Conservation (phyloP, 2,888 invertebrate species). For the Agrochola lota region DNA sequence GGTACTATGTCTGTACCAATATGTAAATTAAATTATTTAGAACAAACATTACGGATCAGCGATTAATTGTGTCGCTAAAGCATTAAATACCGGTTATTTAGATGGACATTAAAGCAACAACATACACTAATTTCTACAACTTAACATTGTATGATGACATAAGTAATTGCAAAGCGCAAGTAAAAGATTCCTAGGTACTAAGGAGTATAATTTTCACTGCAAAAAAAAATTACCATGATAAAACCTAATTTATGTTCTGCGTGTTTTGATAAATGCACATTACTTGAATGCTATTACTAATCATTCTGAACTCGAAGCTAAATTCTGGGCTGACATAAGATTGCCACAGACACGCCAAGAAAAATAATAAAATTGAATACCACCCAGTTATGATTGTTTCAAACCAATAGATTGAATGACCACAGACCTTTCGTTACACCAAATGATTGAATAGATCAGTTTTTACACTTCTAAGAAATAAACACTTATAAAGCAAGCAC, state of each 20-base stretch:
- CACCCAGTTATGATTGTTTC: slow-evolving; percentile 27
- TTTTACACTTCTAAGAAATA: slow-evolving; percentile 66
- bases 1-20: slow-evolving; percentile 28
- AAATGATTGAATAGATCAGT: slow-evolving; percentile 42
- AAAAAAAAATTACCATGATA: neutral
- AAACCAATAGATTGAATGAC: slow-evolving; percentile 40
- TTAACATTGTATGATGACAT: neutral
- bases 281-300: neutral
- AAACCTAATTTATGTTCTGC: neutral
- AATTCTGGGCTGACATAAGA: neutral
- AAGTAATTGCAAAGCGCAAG: neutral
- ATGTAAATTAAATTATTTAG: slow-evolving; percentile 51
- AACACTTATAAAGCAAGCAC: slow-evolving; percentile 58
- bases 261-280: neutral
- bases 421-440: slow-evolving; percentile 51
- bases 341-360: neutral
- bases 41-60: slow-evolving; percentile 47
- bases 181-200: neutral
- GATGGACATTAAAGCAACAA: slow-evolving; percentile 7
- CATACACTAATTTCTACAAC: neutral
- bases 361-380: neutral
- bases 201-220: neutral
- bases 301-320: neutral
- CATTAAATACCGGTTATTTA: slow-evolving; percentile 31
- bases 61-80: slow-evolving; percentile 20